A percentile compares a stretch with the other conserved stretches of the same genome.
These are phyloP conservation scores for Penaeus japonicus DNA, from an alignment of 1,140 invertebrate genomes.

Conservation along the genomic window DNA sequence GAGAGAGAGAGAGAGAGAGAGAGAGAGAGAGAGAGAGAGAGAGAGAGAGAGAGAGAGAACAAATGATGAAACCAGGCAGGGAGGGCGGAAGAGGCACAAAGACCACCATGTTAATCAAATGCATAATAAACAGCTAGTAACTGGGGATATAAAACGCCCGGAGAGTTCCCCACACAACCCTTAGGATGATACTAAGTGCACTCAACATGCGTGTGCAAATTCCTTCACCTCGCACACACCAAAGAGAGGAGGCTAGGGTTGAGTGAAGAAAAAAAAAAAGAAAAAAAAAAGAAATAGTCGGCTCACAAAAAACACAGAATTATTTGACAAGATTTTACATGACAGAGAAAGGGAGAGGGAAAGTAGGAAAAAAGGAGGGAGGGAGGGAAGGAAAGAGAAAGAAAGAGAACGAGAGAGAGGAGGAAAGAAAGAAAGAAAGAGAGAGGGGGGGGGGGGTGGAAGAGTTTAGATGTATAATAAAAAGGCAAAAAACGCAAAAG, in stretches of 20 bases:
- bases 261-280: background rate
- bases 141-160: no score
- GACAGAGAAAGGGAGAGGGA: background rate
- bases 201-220: no score
- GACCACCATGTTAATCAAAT: no score
- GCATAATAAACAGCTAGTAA: no score
- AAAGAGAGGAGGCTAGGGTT: no score
- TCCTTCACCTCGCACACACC: no score
- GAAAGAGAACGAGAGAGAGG: background rate
- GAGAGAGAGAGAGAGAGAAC: background rate
- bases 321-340: background rate
- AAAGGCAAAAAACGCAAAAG: no score
- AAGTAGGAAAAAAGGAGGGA: background rate
- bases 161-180: no score
- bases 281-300: background rate
- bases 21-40: background rate
- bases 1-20: background rate
- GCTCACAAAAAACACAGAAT: background rate
- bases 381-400: background rate
- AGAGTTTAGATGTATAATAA: no score
- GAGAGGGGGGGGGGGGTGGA: background rate
- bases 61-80: background rate
- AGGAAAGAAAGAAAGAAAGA: background rate
- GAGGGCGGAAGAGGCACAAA: background rate
- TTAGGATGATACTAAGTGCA: no score